phyloP scores from a whole-genome alignment of 1,140 invertebrate species.

The Drosophila nigrodunni region DNA sequence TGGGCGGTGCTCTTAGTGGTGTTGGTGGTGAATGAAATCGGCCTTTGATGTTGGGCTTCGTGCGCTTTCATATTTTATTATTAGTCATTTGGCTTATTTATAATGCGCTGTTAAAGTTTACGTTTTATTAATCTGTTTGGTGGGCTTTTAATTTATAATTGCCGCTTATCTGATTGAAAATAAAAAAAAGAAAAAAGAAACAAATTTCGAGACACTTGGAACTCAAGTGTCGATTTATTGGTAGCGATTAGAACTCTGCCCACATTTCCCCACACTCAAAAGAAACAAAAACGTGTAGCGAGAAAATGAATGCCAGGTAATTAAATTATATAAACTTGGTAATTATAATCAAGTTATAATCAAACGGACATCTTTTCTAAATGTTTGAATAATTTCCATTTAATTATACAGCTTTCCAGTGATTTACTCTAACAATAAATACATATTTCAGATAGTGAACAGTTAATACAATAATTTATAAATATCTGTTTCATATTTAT shows the following conservation, averaged over 20 bases:
- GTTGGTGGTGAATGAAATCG: neutral
- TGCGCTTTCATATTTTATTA: conserved; percentile 79
- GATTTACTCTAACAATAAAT: too few relatives aligned
- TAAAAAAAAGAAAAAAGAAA: conserved; percentile 41
- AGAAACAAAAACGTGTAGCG: conserved; percentile 2
- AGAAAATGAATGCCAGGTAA: neutral
- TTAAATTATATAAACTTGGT: conserved; percentile 17
- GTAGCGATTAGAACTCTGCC: conserved; percentile 60
- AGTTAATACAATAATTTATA: neutral
- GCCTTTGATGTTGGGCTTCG: conserved; percentile 71
- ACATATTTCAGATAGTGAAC: too few relatives aligned
- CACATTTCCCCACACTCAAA: conserved; percentile 14
- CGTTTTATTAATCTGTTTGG: conserved; percentile 81
- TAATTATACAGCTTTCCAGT: too few relatives aligned
- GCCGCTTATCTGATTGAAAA: conserved; percentile 79
- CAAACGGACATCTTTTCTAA: too few relatives aligned
- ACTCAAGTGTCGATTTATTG: conserved; percentile 80
- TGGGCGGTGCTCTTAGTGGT: neutral
- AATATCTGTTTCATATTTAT: conserved; percentile 1
- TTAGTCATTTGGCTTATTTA: conserved; percentile 82
- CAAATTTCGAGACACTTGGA: conserved; percentile 59
- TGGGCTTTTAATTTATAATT: conserved; percentile 82
- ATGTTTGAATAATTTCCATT: too few relatives aligned
- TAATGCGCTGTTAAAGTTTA: conserved; percentile 79
- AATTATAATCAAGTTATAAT: neutral